phyloP scores from a whole-genome alignment of 2,888 invertebrate species.

The Cosmia trapezina region DNA sequence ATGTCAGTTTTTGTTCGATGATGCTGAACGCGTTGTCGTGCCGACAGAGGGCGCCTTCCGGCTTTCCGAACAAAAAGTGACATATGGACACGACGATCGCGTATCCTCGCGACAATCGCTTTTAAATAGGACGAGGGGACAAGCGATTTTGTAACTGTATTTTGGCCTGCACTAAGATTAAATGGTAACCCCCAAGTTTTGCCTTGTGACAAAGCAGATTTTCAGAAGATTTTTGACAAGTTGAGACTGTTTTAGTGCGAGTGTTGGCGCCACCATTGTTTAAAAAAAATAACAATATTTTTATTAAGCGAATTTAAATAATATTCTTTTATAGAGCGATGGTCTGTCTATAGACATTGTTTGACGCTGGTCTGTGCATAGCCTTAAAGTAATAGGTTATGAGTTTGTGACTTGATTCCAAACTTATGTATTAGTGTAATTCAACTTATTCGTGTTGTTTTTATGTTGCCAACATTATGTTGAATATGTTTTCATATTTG shows the following conservation, averaged over 20 bases:
- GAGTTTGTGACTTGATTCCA: slow-evolving; percentile 24
- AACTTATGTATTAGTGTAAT: slow-evolving; percentile 48
- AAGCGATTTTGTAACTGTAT: background rate
- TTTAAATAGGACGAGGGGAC: too few relatives aligned
- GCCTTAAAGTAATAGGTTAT: slow-evolving; percentile 23
- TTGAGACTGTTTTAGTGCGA: background rate
- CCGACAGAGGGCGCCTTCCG: too few relatives aligned
- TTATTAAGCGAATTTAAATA: too few relatives aligned
- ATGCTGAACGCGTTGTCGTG: too few relatives aligned
- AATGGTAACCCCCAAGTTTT: background rate
- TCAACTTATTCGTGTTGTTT: slow-evolving; percentile 36
- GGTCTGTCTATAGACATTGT: background rate
- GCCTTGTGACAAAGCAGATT: background rate
- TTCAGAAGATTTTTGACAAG: background rate
- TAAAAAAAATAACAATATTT: too few relatives aligned
- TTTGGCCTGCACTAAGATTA: background rate
- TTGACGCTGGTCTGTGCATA: background rate
- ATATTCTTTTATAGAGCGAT: background rate
- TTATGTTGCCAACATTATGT: slow-evolving; percentile 23
- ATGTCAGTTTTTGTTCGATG: too few relatives aligned
- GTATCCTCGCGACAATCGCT: too few relatives aligned
- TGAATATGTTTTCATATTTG: slow-evolving; percentile 41
- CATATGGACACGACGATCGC: too few relatives aligned
- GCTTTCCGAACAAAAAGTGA: too few relatives aligned
- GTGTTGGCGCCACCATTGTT: background rate